These are phyloP conservation scores for Allophyes oxyacanthae DNA, from an alignment of 2,888 invertebrate species.

Conservation along the genomic window DNA sequence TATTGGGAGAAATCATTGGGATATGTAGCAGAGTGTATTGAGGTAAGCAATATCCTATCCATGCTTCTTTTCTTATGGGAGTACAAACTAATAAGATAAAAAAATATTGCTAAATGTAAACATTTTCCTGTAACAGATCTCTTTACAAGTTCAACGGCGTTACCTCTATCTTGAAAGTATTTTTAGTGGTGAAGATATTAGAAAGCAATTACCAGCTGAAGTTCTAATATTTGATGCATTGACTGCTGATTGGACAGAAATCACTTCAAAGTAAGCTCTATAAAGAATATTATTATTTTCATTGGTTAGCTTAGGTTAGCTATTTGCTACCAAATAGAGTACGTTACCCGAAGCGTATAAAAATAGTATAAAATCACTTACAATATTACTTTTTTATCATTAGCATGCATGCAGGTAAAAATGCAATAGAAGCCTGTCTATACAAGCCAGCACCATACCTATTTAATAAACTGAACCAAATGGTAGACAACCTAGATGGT, in stretches of 20 bases:
- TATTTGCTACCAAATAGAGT: no score
- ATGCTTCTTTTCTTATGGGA: background rate
- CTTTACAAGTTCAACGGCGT: constrained; percentile 94
- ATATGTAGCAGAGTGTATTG: constrained; percentile 94
- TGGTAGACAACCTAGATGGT: constrained; percentile 93
- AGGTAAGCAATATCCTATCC: constrained; percentile 86
- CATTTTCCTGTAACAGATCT: constrained; percentile 73
- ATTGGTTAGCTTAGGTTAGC: no score
- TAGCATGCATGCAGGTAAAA: constrained; percentile 87
- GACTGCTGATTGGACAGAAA: constrained; percentile 92
- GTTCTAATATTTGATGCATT: constrained; percentile 93
- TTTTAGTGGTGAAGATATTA: constrained; percentile 95
- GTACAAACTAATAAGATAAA: background rate
- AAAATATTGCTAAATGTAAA: background rate
- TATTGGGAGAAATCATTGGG: constrained; percentile 96
- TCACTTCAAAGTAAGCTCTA: constrained; percentile 88
- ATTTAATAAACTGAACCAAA: constrained; percentile 91
- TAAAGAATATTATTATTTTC: no score
- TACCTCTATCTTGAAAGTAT: constrained; percentile 97
- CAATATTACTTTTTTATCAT: background rate
- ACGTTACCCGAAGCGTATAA: no score
- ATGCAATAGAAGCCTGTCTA: constrained; percentile 91
- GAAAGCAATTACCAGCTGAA: constrained; percentile 94
- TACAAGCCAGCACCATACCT: constrained; percentile 90
- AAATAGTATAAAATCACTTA: background rate